Base-by-base conservation (phyloP, 2,797 vertebrate genomes). In the Alosa sapidissima region DNA sequence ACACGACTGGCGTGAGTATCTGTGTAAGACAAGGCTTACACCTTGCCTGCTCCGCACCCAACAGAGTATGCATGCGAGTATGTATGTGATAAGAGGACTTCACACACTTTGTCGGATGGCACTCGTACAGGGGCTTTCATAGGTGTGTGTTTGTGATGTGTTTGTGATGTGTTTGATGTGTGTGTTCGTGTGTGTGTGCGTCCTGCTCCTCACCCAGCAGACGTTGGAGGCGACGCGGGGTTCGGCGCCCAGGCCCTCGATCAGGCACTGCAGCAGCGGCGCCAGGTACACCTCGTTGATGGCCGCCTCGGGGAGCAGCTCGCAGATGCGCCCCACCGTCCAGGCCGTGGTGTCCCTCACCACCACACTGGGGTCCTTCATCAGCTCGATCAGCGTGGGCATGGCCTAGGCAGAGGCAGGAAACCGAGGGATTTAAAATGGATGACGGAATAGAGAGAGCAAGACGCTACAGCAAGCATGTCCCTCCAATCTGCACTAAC, bases 321-420 rank as follows among this genome's bases (percentile, higher is more conserved):
- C 98, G 0, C 98, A 99, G 92, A 99, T 99, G 85, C 98, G 90
- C 7, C 98, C 98, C 92, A 99, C 97, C 0, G 98, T 99, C 98
- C 98, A 99, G 0, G 98, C 98, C 0, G 98, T 98, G 1, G 98
- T 99, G 93, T 99, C 98, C 90, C 98, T 94, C 75, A 99, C 98
- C 90, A 99, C 98, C 81, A 99, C 98, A 0, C 97, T 98, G 89
- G 97, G 98, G 89, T 99, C 98, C 93, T 98, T 99, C 98, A 99
- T 99, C 90, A 99, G 94, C 92, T 99, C 97, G 51, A 99, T 99
- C 84, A 99, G 89, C 0, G 97, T 99, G 0, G 97, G 97, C 97
- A 99, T 99, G 0, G 97, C 98, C 98, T 99, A 84, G 10, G 10
- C 41, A 41, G 5, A 81, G 13, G 10, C 8, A 21, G 41, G 28